Evolutionary conservation across 1,140 invertebrate genomes (phyloP).

Genomic region (Muscidifurax raptorellus): DNA sequence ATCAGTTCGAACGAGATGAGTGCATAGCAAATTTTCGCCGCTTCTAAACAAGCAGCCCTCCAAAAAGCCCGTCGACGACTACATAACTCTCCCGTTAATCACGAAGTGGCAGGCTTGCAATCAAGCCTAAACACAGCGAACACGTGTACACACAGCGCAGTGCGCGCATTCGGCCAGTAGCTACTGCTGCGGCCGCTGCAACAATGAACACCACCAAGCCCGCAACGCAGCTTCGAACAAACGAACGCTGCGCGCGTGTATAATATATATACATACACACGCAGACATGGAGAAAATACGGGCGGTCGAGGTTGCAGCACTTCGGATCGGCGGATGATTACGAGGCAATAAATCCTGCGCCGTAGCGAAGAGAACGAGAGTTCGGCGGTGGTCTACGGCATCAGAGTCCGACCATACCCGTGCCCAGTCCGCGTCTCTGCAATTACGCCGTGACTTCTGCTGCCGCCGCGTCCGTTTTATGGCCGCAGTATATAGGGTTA

Average conservation of each 20-base stretch:
- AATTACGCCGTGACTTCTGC: slow-evolving; percentile 4
- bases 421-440: slow-evolving; percentile 10
- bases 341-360: slow-evolving; percentile 62
- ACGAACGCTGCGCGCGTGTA: not conserved
- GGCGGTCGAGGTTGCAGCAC: slow-evolving; percentile 42
- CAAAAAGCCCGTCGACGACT: not conserved
- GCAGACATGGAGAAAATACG: slow-evolving; percentile 53
- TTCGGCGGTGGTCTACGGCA: slow-evolving; percentile 46
- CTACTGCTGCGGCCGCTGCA: not conserved
- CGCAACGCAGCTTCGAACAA: not conserved
- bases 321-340: slow-evolving; percentile 63
- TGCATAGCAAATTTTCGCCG: too few relatives aligned
- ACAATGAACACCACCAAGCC: not conserved
- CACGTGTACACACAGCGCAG: slow-evolving; percentile 6
- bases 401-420: not conserved
- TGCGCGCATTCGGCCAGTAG: not conserved
- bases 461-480: not conserved
- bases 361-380: slow-evolving; percentile 42
- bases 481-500: not conserved
- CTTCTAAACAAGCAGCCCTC: not conserved
- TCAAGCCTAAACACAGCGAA: slow-evolving; percentile 2
- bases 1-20: not conserved
- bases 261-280: not conserved
- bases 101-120: not conserved
- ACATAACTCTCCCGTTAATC: not conserved